Conservation (phyloP, 2,113 vertebrate species). For the Craseonycteris thonglongyai region DNA sequence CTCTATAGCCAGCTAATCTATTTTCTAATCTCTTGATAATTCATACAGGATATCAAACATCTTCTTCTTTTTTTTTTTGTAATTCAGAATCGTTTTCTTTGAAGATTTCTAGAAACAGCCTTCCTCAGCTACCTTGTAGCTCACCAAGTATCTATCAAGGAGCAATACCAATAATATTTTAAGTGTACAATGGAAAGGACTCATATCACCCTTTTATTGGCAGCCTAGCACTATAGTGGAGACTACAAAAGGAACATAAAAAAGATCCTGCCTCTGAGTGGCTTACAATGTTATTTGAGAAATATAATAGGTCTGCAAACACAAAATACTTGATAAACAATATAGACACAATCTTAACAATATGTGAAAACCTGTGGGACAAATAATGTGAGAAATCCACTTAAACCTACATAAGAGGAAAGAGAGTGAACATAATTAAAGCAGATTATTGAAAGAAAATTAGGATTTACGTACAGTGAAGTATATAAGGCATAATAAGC, state of each 20-base stretch:
- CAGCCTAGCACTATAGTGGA: not conserved
- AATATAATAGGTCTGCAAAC: not conserved
- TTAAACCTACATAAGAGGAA: not conserved
- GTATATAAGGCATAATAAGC: not conserved
- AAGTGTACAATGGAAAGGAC: not conserved
- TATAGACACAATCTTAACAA: not conserved
- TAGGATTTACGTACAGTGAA: not conserved
- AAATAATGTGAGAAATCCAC: not conserved
- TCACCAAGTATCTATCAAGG: not conserved
- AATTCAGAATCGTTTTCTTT: slow-evolving; percentile 13
- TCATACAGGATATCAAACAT: not conserved
- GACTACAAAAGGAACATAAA: not conserved
- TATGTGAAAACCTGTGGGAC: not conserved
- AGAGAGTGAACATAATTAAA: not conserved
- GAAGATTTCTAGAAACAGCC: not conserved
- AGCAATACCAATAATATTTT: not conserved
- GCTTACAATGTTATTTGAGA: not conserved
- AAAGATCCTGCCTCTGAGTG: not conserved
- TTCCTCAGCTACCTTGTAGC: not conserved
- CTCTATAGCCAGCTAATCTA: not conserved
- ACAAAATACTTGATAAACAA: not conserved
- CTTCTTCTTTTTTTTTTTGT: not conserved
- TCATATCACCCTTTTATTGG: not conserved
- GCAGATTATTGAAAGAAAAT: not conserved
- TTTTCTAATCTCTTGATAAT: slow-evolving; percentile 12